A percentile compares a stretch with the other conserved stretches of the same genome.
These are phyloP conservation scores for Cephus spinipes DNA, from an alignment of 2,888 invertebrate genomes.

Conservation along the genomic window DNA sequence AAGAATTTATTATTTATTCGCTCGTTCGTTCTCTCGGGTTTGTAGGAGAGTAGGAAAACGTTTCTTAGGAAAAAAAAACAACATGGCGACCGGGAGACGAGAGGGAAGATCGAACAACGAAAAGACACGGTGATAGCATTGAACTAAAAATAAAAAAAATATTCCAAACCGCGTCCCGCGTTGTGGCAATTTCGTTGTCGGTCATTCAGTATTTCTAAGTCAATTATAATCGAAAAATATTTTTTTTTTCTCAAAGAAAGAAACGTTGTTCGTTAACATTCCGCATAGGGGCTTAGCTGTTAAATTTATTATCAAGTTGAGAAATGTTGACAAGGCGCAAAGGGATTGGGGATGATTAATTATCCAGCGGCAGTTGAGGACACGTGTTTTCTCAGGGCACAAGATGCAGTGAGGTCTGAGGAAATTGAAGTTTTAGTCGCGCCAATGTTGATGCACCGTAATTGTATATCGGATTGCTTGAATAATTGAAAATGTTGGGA, in stretches of 20 bases:
- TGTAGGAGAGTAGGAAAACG: background rate
- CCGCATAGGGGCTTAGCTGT: background rate
- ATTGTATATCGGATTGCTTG: conserved; percentile 28
- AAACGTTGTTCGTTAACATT: background rate
- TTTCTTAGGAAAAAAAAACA: background rate
- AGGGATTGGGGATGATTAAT: background rate
- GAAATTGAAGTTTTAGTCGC: background rate
- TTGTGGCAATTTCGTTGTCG: background rate
- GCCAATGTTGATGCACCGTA: conserved; percentile 17
- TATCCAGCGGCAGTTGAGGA: background rate
- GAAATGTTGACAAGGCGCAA: background rate
- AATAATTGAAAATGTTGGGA: conserved; percentile 11
- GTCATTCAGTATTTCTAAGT: background rate
- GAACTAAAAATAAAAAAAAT: background rate
- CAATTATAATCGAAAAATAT: conserved; percentile 1
- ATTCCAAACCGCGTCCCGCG: background rate
- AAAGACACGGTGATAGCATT: background rate
- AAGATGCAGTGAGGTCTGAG: background rate
- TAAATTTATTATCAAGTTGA: background rate
- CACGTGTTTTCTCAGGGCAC: background rate
- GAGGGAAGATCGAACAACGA: background rate
- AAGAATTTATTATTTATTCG: background rate
- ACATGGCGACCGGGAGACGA: background rate
- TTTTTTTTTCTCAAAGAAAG: background rate
- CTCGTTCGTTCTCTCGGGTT: background rate